Evolutionary conservation across 1,140 invertebrate genomes (phyloP), one percentile per base, ranked within the genome.

Genomic region (Arion vulgaris): DNA sequence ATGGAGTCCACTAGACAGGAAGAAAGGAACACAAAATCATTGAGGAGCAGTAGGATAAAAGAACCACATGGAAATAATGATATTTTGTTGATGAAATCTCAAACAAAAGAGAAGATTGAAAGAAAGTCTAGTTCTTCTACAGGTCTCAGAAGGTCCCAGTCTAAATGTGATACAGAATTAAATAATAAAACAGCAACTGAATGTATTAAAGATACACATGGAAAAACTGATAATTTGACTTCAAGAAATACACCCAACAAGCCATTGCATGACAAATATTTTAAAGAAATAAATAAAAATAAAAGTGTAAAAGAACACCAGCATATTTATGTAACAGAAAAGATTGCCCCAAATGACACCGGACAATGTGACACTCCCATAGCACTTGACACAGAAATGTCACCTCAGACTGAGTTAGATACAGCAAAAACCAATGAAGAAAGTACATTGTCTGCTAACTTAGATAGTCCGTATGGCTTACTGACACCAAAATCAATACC

Each of bases 401-500:
- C 32, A 32, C n/a, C 19, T 32, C 62, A 66, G n/a, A 7, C 28
- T 13, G 62, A 66, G n/a, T 28, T 32, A 66, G n/a, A 66, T 66
- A 34, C 28, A 28, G 28, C 28, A 66, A 7, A 66, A 0, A n/a
- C n/a, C 11, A 34, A 32, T 32, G 32, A 7, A 11, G 62, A 66
- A 32, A 9, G 1, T 66, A 7, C n/a, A 17, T 1, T 49, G 23
- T 2, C 32, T 13, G 15, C 39, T 51, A 45, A 53, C 38, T 62
- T 78, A 32, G 76, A 78, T 68, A 80, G 66, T 34, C 78, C 66
- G 45, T 62, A 45, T 51, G 34, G 38, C 32, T 1, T 80, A 28
- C 45, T 80, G 28, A 80, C 78, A 45, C 78, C 78, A 28, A 68
- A n/a, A 13, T 78, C 76, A 11, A 38, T 78, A n/a, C 39, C 34